phyloP scores from a whole-genome alignment of 2,797 vertebrate species.

The Psittacula echo region DNA sequence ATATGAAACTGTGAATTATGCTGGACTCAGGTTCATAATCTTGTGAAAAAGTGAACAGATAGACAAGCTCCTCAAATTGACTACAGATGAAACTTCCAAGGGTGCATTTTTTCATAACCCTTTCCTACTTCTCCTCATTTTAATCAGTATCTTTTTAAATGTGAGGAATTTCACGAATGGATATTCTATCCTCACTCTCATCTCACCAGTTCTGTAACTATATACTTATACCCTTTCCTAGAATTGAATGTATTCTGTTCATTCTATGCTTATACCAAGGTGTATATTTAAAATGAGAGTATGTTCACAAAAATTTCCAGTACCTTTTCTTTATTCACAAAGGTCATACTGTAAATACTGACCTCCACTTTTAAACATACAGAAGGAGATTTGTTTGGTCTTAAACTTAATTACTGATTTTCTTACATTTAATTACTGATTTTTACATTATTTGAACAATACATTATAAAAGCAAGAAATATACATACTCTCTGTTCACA shows the following conservation, averaged over 20 bases:
- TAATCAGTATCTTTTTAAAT: background rate
- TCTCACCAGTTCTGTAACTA: background rate
- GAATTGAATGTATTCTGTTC: background rate
- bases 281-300: background rate
- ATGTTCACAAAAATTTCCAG: background rate
- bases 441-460: background rate
- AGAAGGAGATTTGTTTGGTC: background rate
- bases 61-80: background rate
- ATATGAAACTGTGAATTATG: background rate
- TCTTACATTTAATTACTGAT: background rate
- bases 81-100: background rate
- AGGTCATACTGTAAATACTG: background rate
- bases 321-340: background rate
- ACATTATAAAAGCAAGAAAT: background rate
- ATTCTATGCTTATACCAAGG: background rate
- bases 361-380: background rate
- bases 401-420: background rate
- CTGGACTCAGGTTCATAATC: background rate
- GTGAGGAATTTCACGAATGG: background rate
- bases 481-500: background rate
- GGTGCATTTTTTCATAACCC: background rate
- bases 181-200: background rate
- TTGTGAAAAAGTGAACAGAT: background rate
- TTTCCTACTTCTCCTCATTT: background rate
- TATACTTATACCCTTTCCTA: background rate